phyloP scores from a whole-genome alignment of 2,797 vertebrate species.

The Chaetodon trifasciatus region DNA sequence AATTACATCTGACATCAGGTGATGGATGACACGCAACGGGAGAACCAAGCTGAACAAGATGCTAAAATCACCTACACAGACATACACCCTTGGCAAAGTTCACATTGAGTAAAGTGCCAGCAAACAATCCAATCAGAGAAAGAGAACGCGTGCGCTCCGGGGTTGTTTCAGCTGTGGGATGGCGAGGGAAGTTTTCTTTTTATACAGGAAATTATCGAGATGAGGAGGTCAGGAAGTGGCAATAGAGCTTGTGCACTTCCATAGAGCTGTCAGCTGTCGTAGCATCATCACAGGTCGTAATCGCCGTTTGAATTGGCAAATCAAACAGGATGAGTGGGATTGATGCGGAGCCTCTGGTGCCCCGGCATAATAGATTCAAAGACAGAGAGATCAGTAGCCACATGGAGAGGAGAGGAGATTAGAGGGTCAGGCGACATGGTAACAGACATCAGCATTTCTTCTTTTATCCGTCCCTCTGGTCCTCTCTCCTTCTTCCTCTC shows the following conservation, averaged over 20 bases:
- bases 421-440: slow-evolving; percentile 67
- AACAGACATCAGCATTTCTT: slow-evolving; percentile 67
- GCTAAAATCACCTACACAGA: slow-evolving; percentile 72
- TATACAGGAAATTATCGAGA: slow-evolving; percentile 59
- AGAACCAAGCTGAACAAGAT: slow-evolving; percentile 70
- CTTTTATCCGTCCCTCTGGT: slow-evolving; percentile 59
- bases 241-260: slow-evolving; percentile 56
- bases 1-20: slow-evolving; percentile 72
- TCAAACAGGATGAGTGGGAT: slow-evolving; percentile 73
- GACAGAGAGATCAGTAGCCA: slow-evolving; percentile 68
- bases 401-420: slow-evolving; percentile 70
- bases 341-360: slow-evolving; percentile 65
- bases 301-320: slow-evolving; percentile 66
- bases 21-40: slow-evolving; percentile 63
- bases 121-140: slow-evolving; percentile 79
- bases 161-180: slow-evolving; percentile 61
- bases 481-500: slow-evolving; percentile 56
- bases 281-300: slow-evolving; percentile 60
- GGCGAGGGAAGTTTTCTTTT: slow-evolving; percentile 34
- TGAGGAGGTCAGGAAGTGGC: slow-evolving; percentile 52
- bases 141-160: slow-evolving; percentile 59
- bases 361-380: slow-evolving; percentile 60
- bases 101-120: slow-evolving; percentile 85
- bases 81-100: slow-evolving; percentile 84
- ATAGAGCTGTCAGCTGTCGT: slow-evolving; percentile 62